Evolutionary conservation across 2,113 vertebrate species (phyloP), one percentile per base, ranked within the genome.

Genomic region (Promerops cafer): DNA sequence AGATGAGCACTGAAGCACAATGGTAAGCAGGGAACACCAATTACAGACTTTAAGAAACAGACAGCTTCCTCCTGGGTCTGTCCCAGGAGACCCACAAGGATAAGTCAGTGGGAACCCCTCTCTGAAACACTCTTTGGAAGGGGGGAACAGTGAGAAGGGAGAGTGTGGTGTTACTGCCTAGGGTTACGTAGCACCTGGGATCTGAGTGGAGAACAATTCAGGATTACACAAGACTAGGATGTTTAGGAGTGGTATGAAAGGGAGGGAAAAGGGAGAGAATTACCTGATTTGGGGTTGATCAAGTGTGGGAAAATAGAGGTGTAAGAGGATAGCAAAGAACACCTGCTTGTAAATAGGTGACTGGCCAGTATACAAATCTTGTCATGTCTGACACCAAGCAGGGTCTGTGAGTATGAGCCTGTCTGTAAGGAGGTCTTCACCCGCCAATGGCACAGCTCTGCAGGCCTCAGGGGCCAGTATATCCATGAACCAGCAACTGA

Each of bases 401-500:
- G 33, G 27, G n/a, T 35, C 64, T 60, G 22, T 30, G 37, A 49
- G n/a, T 4, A 18, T 11, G 23, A 91, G 30, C 27, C 35, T 14
- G 40, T 56, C n/a, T 57, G 13, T 20, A 59, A 79, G 33, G 64
- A 82, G 49, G 14, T 52, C 37, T 35, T 27, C 65, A 52, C 16
- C 10, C 1, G 1, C 40, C 33, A 47, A n/a, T 3, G 6, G n/a
- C 19, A 60, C 0, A 0, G 31, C 60, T 70, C 69, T 52, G 40
- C 0, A 0, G 22, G 68, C 42, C 39, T 24, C 28, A 33, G 18
- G 30, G 23, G 40, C 45, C 17, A 31, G 13, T 11, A 56, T 1
- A 4, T 49, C 39, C 52, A 49, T 0, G 8, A 10, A 11, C 39
- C 47, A 85, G 42, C 45, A 61, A 3, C 0, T 24, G 28, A 57